Base-by-base conservation (phyloP, 2,797 vertebrate species). In the Microcaecilia unicolor region DNA sequence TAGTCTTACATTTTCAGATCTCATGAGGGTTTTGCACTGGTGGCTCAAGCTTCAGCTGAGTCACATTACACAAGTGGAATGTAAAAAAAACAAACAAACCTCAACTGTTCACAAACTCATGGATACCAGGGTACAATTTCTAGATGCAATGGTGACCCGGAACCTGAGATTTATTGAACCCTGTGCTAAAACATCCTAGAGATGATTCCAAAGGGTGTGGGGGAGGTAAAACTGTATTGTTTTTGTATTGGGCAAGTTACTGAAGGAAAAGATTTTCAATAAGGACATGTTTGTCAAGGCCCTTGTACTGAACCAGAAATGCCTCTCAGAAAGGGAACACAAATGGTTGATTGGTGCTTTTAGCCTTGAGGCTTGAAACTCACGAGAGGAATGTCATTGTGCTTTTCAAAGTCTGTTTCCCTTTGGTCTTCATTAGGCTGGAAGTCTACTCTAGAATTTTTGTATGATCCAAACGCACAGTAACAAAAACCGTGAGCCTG, bases 251-350 rank as follows among this genome's bases (percentile, higher is more conserved):
- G 31, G 37, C 37, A 51, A 55, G 55, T 52, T 28, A 37, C 15
- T 63, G 27, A 49, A 55, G 54, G 63, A 60, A 38, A 45, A 33
- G 26, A 39, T 48, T 59, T 65, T 55, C 31, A 28, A 55, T 53
- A 48, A 45, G 61, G 60, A 51, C 71, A 72, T 70, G 69, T 73
- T n/a, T n/a, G 57, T 66, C 42, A 45, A n/a, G 59, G 67, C 69
- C 74, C 86, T 83, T 86, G 78, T 84, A 83, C 77, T 72, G 51
- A 42, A 61, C 61, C 63, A 79, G 74, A 73, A 86, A 86, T 87
- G 75, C 70, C 63, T 74, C 74, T 76, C 55, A 51, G 63, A 75
- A 71, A 33, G 58, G 69, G 66, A 72, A 61, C 78, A 67, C 72
- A 67, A 81, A 72, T 75, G 62, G 70, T 65, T 78, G 64, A 61